Evolutionary conservation across 2,888 invertebrate species (phyloP).

Genomic region (Acrocyrtus sp.): DNA sequence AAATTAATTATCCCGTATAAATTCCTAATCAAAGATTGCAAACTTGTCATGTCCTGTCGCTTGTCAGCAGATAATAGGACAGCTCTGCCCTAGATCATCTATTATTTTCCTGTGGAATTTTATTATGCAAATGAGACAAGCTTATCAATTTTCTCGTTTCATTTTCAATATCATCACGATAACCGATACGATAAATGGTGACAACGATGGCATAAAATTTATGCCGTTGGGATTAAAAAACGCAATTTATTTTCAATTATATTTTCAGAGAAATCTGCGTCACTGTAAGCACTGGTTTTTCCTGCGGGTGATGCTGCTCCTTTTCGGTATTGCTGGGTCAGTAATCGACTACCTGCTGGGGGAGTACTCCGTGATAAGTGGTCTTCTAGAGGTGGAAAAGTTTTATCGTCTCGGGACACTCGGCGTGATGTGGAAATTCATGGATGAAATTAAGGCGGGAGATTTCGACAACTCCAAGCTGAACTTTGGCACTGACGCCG

Average conservation of each 20-base stretch:
- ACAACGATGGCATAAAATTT: neutral
- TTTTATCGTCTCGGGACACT: conserved; percentile 41
- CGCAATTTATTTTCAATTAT: neutral
- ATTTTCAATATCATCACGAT: conserved; percentile 22
- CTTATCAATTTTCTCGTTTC: conserved; percentile 30
- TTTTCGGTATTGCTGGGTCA: conserved; percentile 41
- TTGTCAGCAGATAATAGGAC: no score
- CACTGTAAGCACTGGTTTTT: conserved; percentile 54
- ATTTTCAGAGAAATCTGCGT: conserved; percentile 44
- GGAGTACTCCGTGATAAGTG: conserved; percentile 42
- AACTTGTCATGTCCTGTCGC: no score
- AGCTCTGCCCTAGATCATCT: no score
- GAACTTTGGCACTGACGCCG: conserved; percentile 37
- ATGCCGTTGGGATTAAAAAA: no score
- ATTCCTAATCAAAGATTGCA: no score
- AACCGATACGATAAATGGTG: neutral
- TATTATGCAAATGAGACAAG: conserved; percentile 16
- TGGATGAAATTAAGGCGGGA: conserved; percentile 49
- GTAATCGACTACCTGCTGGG: conserved; percentile 42
- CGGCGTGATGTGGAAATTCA: conserved; percentile 45
- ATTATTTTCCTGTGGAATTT: no score
- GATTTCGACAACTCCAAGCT: conserved; percentile 47
- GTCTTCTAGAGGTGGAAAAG: conserved; percentile 46
- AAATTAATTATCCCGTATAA: no score
- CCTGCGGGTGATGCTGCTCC: conserved; percentile 28